A percentile compares a stretch with the other conserved stretches of the same genome.
Conservation (phyloP, 2,888 invertebrate genomes). For the Heteromyza rotundicornis region DNA sequence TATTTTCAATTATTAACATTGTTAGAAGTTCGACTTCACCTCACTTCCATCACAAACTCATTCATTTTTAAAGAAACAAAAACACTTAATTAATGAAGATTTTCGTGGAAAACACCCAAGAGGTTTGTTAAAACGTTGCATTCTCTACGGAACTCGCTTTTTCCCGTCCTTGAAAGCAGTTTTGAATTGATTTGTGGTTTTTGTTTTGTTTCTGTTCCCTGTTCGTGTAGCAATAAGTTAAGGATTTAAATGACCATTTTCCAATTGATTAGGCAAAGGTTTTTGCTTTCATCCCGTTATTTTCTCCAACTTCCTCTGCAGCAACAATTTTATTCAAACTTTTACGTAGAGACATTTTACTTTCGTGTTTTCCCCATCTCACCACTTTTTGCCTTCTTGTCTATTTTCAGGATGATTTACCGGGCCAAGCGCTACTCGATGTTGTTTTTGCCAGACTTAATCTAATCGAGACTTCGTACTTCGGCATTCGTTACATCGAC, state of each 20-base stretch:
- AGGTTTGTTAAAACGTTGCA: no score
- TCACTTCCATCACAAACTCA: background rate
- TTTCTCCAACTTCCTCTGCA: background rate
- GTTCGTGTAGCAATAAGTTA: background rate
- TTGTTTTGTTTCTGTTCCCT: no score
- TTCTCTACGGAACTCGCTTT: no score
- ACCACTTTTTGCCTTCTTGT: slow-evolving; percentile 44
- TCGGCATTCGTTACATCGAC: slow-evolving; percentile 92
- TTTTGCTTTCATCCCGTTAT: slow-evolving; percentile 38
- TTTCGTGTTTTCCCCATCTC: slow-evolving; percentile 1
- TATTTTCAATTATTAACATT: background rate
- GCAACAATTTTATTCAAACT: slow-evolving; percentile 1
- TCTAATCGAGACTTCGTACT: slow-evolving; percentile 94
- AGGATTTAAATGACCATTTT: slow-evolving; percentile 42
- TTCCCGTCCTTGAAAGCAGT: background rate
- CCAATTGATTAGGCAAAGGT: slow-evolving; percentile 52
- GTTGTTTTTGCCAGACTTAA: slow-evolving; percentile 92
- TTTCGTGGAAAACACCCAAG: no score
- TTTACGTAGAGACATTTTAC: background rate
- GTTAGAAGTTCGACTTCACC: background rate
- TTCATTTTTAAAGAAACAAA: no score
- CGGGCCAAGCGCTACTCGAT: slow-evolving; percentile 89
- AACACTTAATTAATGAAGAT: no score
- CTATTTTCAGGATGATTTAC: slow-evolving; percentile 81
- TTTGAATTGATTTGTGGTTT: no score